Evolutionary conservation across 1,140 invertebrate species (phyloP), one percentile per base, ranked within the genome.

Genomic region (Lasioglossum albipes): DNA sequence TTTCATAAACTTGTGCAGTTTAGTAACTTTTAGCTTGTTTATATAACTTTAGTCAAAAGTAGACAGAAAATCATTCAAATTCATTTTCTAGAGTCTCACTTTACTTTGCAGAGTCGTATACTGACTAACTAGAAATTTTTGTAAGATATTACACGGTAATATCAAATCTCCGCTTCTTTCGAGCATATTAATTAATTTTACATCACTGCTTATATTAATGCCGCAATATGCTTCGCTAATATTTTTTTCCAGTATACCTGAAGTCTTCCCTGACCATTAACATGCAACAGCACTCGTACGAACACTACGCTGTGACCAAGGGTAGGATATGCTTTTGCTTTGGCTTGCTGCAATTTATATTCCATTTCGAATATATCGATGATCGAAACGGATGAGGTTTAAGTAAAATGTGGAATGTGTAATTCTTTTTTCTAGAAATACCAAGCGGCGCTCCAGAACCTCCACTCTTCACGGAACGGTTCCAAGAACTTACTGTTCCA

Each of bases 401-500:
- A 1, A 20, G 1, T 1, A 18, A 49, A 36, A 7, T 2, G 61
- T 27, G 7, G 49, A 59, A 16, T 7, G 18, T 16, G 7, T 10
- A 45, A 9, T 49, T 16, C 42, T 27, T 73, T 76, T 36, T 94
- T 94, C 74, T 89, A 96, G 95, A 96, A 94, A 93, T 94, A 31
- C 94, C 95, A 16, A 94, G 94, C 88, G 94, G 95, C 74, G 95
- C 96, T 88, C 95, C 95, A 16, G 96, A 97, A 93, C 96, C 97
- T 77, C 98, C 98, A 74, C 91, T 97, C 18, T 99, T 98, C 88
- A 95, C 96, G 20, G 96, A 98, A 93, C 95, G 97, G 82, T 98
- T 98, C 94, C 96, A 97, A 94, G 97, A 98, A 92, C 93, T 96
- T 78, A 96, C 95, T 31, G 96, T 97, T 6, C 96, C 96, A 65